Evolutionary conservation across 2,888 invertebrate species (phyloP).

Genomic region (Epinotia ramella): DNA sequence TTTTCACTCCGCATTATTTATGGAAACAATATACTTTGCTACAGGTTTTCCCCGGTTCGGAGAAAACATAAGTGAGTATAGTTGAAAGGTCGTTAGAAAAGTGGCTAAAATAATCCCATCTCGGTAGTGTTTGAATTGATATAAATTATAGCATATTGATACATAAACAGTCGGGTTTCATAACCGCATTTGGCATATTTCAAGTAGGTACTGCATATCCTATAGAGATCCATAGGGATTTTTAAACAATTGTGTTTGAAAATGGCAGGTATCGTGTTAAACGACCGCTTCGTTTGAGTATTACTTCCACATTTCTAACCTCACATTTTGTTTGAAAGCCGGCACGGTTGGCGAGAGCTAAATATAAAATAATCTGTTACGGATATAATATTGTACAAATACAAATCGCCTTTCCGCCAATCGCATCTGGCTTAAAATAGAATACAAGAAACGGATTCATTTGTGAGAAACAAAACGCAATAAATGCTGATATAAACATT

Average conservation of each 20-base stretch:
- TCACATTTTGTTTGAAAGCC: constrained; percentile 20
- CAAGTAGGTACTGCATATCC: too few relatives aligned
- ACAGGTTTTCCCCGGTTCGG: constrained; percentile 18
- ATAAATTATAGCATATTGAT: constrained; percentile 20
- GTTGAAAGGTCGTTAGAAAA: background rate
- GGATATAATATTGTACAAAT: constrained; percentile 31
- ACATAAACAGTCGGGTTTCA: background rate
- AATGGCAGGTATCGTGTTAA: constrained; percentile 6
- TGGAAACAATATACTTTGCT: constrained; percentile 19
- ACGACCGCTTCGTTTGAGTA: constrained; percentile 32
- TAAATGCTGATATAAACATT: constrained; percentile 41
- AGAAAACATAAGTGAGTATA: constrained; percentile 19
- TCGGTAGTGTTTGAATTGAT: background rate
- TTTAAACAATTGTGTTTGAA: background rate
- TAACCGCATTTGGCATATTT: background rate
- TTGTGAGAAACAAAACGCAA: constrained; percentile 33
- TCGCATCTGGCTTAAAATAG: constrained; percentile 30
- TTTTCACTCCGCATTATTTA: constrained; percentile 29
- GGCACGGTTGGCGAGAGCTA: constrained; percentile 17
- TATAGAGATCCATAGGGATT: too few relatives aligned
- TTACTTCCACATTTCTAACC: constrained; percentile 33
- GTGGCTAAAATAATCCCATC: background rate
- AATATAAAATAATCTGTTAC: constrained; percentile 33
- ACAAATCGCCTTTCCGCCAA: constrained; percentile 16
- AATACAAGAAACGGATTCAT: constrained; percentile 24